Conservation (phyloP, 2,113 vertebrate species). For the Thunnus thynnus region DNA sequence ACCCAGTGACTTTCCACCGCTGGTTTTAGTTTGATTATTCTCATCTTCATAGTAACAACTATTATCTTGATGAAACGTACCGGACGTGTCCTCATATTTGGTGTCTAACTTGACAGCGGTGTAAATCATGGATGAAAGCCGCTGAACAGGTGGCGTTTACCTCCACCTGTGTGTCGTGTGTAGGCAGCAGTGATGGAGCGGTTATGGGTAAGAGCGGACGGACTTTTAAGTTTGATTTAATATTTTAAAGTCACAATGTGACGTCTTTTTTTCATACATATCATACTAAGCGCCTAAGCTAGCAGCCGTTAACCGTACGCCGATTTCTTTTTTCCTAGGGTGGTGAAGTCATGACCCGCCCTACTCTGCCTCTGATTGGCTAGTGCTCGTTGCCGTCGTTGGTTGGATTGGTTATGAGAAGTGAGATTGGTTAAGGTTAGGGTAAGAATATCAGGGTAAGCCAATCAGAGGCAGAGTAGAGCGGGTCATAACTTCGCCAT, state of each 20-base stretch:
- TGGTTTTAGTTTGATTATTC: background rate
- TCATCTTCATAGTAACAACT: background rate
- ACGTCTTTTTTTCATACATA: accelerated
- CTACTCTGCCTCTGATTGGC: too few species aligned
- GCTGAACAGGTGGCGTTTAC: background rate
- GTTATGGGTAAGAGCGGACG: slow-evolving; percentile 16
- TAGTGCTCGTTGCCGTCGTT: too few species aligned
- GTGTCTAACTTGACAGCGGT: too few species aligned
- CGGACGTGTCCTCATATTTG: slow-evolving; percentile 5
- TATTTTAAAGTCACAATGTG: background rate
- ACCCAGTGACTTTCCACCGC: too few species aligned
- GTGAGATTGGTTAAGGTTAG: too few species aligned
- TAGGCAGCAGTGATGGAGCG: background rate
- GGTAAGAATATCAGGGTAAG: too few species aligned
- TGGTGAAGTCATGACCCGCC: too few species aligned
- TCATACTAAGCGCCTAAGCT: slow-evolving; percentile 2
- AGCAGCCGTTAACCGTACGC: background rate
- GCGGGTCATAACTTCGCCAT: too few species aligned
- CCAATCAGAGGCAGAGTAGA: too few species aligned
- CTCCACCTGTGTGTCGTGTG: background rate
- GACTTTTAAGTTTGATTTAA: background rate
- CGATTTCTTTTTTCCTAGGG: too few species aligned
- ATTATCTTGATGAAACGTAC: slow-evolving; percentile 45
- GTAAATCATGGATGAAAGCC: background rate
- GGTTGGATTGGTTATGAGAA: too few species aligned